phyloP scores from a whole-genome alignment of 2,797 vertebrate species.

The Crax fasciolata region DNA sequence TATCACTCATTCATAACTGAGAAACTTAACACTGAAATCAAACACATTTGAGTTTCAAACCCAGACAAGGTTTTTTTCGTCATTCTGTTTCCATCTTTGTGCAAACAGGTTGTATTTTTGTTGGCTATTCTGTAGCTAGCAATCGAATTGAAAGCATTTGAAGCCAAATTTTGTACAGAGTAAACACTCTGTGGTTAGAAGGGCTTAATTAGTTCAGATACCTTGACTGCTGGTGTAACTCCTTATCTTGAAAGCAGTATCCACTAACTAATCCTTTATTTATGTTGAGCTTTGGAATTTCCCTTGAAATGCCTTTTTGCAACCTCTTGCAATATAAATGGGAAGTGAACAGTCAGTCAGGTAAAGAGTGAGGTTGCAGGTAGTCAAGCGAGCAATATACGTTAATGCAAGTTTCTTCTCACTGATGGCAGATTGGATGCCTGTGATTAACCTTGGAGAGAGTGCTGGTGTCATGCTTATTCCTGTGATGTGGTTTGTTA shows the following conservation, averaged over 20 bases:
- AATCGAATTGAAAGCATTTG: constrained; percentile 16
- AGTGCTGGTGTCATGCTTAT: neutral
- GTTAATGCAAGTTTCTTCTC: neutral
- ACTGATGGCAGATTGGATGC: neutral
- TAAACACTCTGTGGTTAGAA: constrained; percentile 64
- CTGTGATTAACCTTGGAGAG: neutral
- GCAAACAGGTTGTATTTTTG: constrained; percentile 37
- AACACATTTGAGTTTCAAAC: constrained; percentile 47
- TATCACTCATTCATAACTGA: constrained; percentile 20
- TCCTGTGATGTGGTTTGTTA: neutral
- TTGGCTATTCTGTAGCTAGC: neutral
- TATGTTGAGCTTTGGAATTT: constrained; percentile 70
- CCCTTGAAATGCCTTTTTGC: constrained; percentile 46
- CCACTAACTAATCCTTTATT: constrained; percentile 70
- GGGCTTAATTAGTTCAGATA: constrained; percentile 58
- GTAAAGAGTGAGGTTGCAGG: constrained; percentile 2
- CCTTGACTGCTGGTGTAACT: constrained; percentile 2
- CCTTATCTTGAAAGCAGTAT: constrained; percentile 64
- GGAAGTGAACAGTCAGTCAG: constrained; percentile 4
- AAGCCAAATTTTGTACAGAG: constrained; percentile 44
- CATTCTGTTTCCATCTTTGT: neutral
- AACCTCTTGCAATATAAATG: constrained; percentile 14
- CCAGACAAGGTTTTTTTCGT: constrained; percentile 27
- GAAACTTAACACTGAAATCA: constrained; percentile 45
- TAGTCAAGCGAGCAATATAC: constrained; percentile 13